A percentile compares a stretch with the other conserved stretches of the same genome.
Conservation (phyloP, 2,113 vertebrate species). For the Stercorarius parasiticus region DNA sequence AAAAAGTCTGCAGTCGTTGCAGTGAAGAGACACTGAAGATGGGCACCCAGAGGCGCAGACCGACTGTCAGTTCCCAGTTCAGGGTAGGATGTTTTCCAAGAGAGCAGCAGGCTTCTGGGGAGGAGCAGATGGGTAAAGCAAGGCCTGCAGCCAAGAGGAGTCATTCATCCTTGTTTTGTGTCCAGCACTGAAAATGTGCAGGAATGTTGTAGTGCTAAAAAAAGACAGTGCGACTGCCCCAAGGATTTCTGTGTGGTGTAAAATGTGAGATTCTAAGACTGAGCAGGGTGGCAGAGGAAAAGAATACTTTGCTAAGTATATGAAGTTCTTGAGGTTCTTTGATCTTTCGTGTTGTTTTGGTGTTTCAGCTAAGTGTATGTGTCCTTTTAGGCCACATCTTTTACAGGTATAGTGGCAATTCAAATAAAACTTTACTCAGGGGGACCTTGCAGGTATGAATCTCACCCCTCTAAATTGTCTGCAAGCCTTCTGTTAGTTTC, state of each 20-base stretch:
- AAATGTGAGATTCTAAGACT: neutral
- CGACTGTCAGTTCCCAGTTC: conserved; percentile 94
- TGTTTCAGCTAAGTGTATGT: neutral
- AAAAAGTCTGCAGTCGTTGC: conserved; percentile 84
- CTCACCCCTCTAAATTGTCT: neutral
- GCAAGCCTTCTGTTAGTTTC: neutral
- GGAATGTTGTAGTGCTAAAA: conserved; percentile 38
- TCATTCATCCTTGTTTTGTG: conserved; percentile 49
- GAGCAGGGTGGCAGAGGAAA: neutral
- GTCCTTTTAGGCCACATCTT: neutral
- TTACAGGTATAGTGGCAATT: neutral
- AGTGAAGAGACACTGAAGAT: conserved; percentile 89
- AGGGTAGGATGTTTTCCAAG: conserved; percentile 79
- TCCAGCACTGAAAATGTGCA: conserved; percentile 53
- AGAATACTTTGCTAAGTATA: neutral
- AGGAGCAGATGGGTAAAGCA: conserved; percentile 49
- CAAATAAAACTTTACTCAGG: neutral
- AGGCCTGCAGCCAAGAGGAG: conserved; percentile 53
- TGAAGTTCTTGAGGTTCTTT: neutral
- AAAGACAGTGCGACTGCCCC: neutral
- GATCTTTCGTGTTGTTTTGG: neutral
- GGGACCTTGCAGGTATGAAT: neutral
- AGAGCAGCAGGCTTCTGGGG: conserved; percentile 32
- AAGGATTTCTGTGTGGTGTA: conserved; percentile 15
- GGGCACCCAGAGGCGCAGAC: conserved; percentile 89